Evolutionary conservation across 1,140 invertebrate species (phyloP).

Genomic region (Rhopalosiphum maidis): DNA sequence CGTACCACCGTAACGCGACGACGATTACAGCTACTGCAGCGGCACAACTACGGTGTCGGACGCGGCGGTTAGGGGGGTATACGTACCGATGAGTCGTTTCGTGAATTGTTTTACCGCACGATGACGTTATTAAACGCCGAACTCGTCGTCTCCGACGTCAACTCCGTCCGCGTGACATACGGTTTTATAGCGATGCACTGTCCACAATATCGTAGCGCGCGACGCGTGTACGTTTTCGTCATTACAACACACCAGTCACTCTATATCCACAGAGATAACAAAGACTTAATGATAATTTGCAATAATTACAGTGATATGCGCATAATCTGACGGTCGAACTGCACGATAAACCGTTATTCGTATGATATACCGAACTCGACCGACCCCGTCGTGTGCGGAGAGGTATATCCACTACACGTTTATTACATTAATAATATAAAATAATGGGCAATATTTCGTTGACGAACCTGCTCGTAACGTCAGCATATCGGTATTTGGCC

Average conservation of each 20-base stretch:
- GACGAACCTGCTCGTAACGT: constrained; percentile 25
- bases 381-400: background rate
- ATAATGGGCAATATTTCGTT: background rate
- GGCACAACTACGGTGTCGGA: too few relatives aligned
- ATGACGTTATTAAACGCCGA: background rate
- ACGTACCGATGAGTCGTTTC: too few relatives aligned
- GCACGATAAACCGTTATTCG: background rate
- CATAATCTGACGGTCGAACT: background rate
- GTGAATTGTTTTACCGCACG: too few relatives aligned
- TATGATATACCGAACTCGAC: background rate
- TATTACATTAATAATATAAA: too few relatives aligned
- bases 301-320: background rate
- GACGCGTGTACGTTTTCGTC: background rate
- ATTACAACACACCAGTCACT: background rate
- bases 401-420: too few relatives aligned
- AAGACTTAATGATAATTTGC: background rate
- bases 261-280: background rate
- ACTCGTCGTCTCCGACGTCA: background rate
- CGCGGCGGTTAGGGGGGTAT: too few relatives aligned
- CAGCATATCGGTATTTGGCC: constrained; percentile 1
- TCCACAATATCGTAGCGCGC: background rate
- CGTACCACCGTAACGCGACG: background rate
- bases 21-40: background rate
- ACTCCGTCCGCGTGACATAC: background rate
- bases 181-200: background rate